Evolutionary conservation across 2,888 invertebrate genomes (phyloP), one percentile per base, ranked within the genome.

Genomic region (Ormia ochracea): DNA sequence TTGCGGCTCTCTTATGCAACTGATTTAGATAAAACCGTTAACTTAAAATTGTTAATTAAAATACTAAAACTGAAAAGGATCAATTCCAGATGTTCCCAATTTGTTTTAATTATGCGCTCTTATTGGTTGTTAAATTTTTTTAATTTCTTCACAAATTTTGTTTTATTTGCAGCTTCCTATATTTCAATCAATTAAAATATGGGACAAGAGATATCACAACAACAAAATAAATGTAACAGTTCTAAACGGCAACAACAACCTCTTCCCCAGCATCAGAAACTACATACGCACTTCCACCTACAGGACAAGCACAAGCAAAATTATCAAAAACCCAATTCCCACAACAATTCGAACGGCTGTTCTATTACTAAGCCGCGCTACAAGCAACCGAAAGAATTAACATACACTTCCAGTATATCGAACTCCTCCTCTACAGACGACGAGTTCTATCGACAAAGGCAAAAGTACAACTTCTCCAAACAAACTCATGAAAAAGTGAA

Each of bases 151-250:
- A n/a, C 19, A 7, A 5, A 4, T 43, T 78, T 33, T 63, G 17
- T 43, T 75, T 1, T 23, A n/a, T 86, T 84, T 66, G 0, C 72
- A 85, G 85, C 82, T 84, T 84, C 84, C 83, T 83, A 81, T 83
- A 85, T 85, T 84, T 82, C 80, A 78, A 68, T 82, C 83, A 80
- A 79, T 85, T 83, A 84, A 89, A 90, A 89, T 89, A 90, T 90
- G 90, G 90, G 90, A 88, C 90, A 90, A 85, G 90, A 90, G 89
- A 88, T 90, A 88, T 90, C 90, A 79, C 87, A 90, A 72, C 89
- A 89, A 73, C 89, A 89, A 84, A 85, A 83, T 82, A 85, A 84
- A 84, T 84, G 83, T 81, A 85, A 83, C 75, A 84, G 82, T 82
- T 82, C 81, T 81, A 84, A 82, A 81, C 85, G 87, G 85, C 87